Evolutionary conservation across 1,140 invertebrate genomes (phyloP).

Genomic region (Asobara japonica): DNA sequence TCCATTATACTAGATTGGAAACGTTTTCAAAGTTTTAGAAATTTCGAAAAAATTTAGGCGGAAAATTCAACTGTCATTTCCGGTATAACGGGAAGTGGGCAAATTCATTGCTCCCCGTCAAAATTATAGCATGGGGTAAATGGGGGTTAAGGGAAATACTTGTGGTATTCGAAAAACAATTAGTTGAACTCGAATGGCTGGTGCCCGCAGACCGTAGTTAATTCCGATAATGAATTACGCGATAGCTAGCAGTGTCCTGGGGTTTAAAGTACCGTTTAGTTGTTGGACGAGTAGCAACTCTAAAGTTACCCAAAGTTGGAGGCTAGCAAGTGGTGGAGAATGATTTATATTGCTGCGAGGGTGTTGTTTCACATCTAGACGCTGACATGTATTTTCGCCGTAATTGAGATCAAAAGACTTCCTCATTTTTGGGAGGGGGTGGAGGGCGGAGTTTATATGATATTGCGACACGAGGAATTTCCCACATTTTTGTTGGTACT

Average conservation of each 20-base stretch:
- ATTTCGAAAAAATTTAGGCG: no score
- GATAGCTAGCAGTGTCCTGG: conserved; percentile 14
- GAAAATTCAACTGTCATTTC: neutral
- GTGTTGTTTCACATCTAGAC: neutral
- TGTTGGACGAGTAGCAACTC: neutral
- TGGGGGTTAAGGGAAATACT: neutral
- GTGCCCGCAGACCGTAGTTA: conserved; percentile 9
- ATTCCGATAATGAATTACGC: conserved; percentile 33
- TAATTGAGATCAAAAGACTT: neutral
- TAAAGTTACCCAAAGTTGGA: conserved; percentile 16
- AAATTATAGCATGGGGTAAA: neutral
- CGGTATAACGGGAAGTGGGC: neutral
- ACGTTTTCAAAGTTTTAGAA: no score
- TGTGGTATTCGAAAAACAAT: conserved; percentile 26
- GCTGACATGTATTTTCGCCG: neutral
- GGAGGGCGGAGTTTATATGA: neutral
- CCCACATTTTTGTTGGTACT: neutral
- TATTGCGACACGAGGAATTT: neutral
- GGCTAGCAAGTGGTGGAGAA: neutral
- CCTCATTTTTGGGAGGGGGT: neutral
- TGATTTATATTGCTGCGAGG: conserved; percentile 12
- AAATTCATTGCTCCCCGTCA: neutral
- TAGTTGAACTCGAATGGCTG: conserved; percentile 22
- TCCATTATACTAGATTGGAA: no score
- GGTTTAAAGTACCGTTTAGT: conserved; percentile 33